These are phyloP conservation scores for Sarcophaga caerulescens DNA, from an alignment of 2,888 invertebrate species.

Conservation along the genomic window DNA sequence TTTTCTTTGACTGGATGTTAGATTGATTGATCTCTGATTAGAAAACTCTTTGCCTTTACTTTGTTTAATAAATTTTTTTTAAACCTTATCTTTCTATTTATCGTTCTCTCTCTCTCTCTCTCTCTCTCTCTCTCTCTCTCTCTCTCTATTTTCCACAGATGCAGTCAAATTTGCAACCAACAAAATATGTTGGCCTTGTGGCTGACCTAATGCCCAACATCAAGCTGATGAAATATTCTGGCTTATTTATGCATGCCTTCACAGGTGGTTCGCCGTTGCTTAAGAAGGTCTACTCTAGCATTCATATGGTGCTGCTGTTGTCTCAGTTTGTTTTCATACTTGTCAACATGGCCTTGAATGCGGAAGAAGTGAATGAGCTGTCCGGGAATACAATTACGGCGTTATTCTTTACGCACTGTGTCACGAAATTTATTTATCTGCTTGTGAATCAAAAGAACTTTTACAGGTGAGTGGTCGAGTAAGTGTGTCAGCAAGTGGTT, in stretches of 20 bases:
- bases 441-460: conserved; percentile 88
- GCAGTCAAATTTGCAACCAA: conserved; percentile 75
- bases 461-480: conserved; percentile 83
- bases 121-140: background rate
- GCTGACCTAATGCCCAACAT: conserved; percentile 93
- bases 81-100: background rate
- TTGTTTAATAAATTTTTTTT: background rate
- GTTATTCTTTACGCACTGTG: conserved; percentile 89
- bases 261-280: conserved; percentile 85
- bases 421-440: conserved; percentile 89
- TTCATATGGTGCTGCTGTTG: conserved; percentile 84
- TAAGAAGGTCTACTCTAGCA: conserved; percentile 84
- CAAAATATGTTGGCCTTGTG: conserved; percentile 85
- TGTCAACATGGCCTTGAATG: conserved; percentile 87
- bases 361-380: conserved; percentile 88
- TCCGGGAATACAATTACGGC: conserved; percentile 91
- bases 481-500: background rate
- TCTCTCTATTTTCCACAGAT: conserved; percentile 43
- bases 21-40: too few relatives aligned
- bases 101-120: background rate
- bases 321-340: conserved; percentile 85
- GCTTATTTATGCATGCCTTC: conserved; percentile 91
- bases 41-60: background rate
- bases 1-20: too few relatives aligned
- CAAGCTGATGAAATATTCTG: conserved; percentile 88